Conservation (phyloP, 1,140 invertebrate species). For the Macrosteles quadrilineatus region DNA sequence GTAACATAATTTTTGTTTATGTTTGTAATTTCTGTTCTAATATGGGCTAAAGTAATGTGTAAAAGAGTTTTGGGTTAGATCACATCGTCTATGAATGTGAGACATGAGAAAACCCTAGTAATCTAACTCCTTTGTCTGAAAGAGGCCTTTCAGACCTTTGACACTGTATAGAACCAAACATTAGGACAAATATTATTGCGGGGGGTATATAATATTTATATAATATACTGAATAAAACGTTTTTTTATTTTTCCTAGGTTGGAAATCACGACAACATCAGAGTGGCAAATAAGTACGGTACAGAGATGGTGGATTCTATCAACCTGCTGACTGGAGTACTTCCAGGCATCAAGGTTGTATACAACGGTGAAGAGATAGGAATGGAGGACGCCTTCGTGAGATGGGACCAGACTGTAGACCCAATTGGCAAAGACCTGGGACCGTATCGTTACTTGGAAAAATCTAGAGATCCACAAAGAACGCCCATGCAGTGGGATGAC, state of each 20-base stretch:
- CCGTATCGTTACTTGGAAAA: conserved; percentile 53
- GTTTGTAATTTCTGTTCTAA: too few relatives aligned
- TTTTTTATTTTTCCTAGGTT: conserved; percentile 53
- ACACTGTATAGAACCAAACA: conserved; percentile 17
- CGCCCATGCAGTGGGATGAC: conserved; percentile 75
- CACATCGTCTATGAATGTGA: too few relatives aligned
- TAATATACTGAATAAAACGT: conserved; percentile 10
- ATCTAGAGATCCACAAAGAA: conserved; percentile 65
- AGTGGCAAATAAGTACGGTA: conserved; percentile 63
- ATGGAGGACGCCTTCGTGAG: conserved; percentile 65
- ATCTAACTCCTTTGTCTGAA: too few relatives aligned
- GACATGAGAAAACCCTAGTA: too few relatives aligned
- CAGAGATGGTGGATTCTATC: conserved; percentile 66
- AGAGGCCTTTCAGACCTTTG: not conserved
- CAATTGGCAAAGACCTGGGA: conserved; percentile 46
- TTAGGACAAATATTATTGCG: too few relatives aligned
- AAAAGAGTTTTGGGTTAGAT: too few relatives aligned
- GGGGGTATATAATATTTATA: not conserved
- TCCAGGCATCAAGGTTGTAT: conserved; percentile 72
- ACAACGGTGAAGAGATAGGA: conserved; percentile 78
- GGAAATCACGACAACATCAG: conserved; percentile 75
- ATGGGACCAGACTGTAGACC: conserved; percentile 58
- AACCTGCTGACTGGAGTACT: conserved; percentile 73
- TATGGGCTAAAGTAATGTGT: not conserved
- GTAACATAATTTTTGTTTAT: too few relatives aligned